Evolutionary conservation across 2,797 vertebrate genomes (phyloP).

Genomic region (Brachyrhaphis roseni): DNA sequence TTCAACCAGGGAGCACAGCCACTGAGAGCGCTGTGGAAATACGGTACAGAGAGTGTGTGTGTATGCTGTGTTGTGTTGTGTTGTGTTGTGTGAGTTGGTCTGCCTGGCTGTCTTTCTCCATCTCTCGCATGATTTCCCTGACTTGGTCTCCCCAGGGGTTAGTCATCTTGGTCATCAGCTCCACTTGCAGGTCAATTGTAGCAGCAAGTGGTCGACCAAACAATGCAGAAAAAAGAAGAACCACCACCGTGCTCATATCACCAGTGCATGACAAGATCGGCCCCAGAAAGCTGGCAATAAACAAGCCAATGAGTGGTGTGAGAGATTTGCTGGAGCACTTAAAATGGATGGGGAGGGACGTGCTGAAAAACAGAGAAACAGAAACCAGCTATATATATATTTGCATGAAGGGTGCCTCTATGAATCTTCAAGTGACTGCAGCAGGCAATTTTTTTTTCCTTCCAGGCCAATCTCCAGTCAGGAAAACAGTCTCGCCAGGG

Average conservation of each 20-base stretch:
- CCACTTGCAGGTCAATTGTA: constrained; percentile 81
- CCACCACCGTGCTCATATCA: constrained; percentile 56
- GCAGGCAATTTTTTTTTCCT: constrained; percentile 32
- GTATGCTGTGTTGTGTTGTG: constrained; percentile 8
- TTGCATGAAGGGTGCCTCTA: constrained; percentile 49
- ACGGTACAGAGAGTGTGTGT: constrained; percentile 33
- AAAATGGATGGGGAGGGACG: constrained; percentile 59
- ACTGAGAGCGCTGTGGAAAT: constrained; percentile 40
- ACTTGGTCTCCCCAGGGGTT: constrained; percentile 73
- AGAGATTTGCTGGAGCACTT: constrained; percentile 65
- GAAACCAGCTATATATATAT: constrained; percentile 48
- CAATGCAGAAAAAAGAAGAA: constrained; percentile 66
- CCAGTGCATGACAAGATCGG: constrained; percentile 69
- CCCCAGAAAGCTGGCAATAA: constrained; percentile 68
- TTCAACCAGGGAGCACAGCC: constrained; percentile 46
- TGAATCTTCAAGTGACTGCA: constrained; percentile 51
- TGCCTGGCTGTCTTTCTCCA: constrained; percentile 67
- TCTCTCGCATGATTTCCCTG: constrained; percentile 76
- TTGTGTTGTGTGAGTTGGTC: constrained; percentile 50
- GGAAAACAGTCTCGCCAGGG: constrained; percentile 72
- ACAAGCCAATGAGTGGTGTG: constrained; percentile 69
- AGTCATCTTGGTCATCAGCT: constrained; percentile 77
- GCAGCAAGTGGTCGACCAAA: constrained; percentile 78
- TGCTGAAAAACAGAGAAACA: constrained; percentile 40
- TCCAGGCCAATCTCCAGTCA: constrained; percentile 55